Evolutionary conservation across 2,113 vertebrate genomes (phyloP), one percentile per base, ranked within the genome.

Genomic region (Pipa parva): DNA sequence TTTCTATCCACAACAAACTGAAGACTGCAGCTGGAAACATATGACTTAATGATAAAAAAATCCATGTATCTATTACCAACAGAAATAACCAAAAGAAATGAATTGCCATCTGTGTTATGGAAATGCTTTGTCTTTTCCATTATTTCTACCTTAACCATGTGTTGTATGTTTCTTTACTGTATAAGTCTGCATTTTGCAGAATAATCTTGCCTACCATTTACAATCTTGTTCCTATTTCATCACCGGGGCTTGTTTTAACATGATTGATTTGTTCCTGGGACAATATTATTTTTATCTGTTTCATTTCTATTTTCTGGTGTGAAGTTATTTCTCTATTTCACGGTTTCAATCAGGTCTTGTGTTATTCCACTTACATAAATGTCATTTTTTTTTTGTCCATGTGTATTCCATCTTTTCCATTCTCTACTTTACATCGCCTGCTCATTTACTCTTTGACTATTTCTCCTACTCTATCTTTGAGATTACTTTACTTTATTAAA

Each of bases 341-440:
- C 24, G 17, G 42, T 48, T 69, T 60, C 65, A 60, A 58, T 68
- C 56, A 51, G 29, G 26, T 21, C 29, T 59, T 36, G 51, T 29
- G 37, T 21, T 68, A n/a, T n/a, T 68, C 27, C 64, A 51, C 59
- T 59, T 59, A 51, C 45, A 51, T 68, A 68, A 37, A 22, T 50
- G 20, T 36, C 21, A 59, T 59, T 59, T 36, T 58, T 20, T 31
- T 36, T 20, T 31, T 36, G 31, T 29, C 24, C 12, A 7, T 48
- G 64, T 7, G 7, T 31, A 31, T 56, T 31, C 15, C 33, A 36
- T 36, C 7, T 36, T 36, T 13, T 36, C 33, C 17, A 10, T 42
- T 42, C 17, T 17, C 7, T n/a, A 1, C 9, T 58, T 36, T 42
- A 11, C 37, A 18, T 60, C 42, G 60, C 33, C 33, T 42, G 8